Conservation (phyloP, 2,113 vertebrate genomes). For the Prochilodus magdalenae region DNA sequence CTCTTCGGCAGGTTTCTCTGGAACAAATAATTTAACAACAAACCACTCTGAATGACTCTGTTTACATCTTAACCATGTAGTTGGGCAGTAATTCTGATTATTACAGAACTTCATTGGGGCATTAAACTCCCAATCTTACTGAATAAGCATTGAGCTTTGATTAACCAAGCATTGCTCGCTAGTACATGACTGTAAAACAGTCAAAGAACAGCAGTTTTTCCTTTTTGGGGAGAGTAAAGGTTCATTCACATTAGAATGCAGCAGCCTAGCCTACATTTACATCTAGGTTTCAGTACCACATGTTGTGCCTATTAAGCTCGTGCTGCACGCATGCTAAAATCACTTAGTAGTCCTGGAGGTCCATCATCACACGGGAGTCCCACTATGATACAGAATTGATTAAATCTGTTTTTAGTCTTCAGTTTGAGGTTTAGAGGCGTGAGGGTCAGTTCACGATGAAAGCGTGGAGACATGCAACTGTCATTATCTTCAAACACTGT, state of each 20-base stretch:
- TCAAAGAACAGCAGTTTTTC: not conserved
- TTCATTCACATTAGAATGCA: not conserved
- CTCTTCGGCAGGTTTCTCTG: too few relatives aligned
- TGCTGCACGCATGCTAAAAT: not conserved
- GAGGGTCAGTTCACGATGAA: not conserved
- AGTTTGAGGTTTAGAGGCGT: not conserved
- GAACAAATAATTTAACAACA: too few relatives aligned
- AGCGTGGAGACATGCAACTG: not conserved
- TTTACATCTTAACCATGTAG: too few relatives aligned
- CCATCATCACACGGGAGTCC: not conserved
- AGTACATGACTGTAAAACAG: too few relatives aligned
- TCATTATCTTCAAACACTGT: not conserved
- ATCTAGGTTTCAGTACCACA: not conserved
- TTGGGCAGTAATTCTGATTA: too few relatives aligned
- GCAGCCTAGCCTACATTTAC: too few relatives aligned
- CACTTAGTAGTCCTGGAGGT: not conserved
- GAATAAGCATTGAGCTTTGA: not conserved
- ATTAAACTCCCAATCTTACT: not conserved
- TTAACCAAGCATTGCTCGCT: not conserved
- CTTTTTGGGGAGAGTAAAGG: not conserved
- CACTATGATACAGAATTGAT: not conserved
- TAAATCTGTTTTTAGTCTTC: not conserved
- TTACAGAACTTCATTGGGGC: not conserved
- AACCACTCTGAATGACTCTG: too few relatives aligned
- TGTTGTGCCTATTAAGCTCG: not conserved